A percentile compares a stretch with the other conserved stretches of the same genome.
Conservation (phyloP, 2,888 invertebrate genomes). For the Watsonalla binaria region DNA sequence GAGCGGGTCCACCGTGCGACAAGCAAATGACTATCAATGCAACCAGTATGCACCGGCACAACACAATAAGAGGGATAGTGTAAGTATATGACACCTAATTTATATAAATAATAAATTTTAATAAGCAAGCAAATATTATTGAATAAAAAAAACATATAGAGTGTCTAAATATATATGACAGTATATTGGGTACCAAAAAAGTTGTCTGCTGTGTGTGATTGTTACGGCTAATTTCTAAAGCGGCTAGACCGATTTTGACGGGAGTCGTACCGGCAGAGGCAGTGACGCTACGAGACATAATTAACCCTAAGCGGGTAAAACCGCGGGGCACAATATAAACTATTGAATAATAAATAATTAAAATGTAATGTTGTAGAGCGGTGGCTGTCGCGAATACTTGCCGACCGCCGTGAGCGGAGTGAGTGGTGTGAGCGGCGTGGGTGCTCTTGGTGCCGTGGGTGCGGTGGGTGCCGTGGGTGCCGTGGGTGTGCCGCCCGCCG, state of each 20-base stretch:
- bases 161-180: not conserved
- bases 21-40: constrained; percentile 68
- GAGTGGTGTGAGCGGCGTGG: constrained; percentile 23
- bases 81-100: constrained; percentile 33
- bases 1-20: constrained; percentile 60
- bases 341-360: not conserved
- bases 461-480: constrained; percentile 48
- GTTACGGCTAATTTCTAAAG: too few species aligned
- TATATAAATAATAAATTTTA: too few species aligned
- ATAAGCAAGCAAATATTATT: too few species aligned
- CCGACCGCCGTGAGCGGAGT: constrained; percentile 45
- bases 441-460: constrained; percentile 21
- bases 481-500: constrained; percentile 45
- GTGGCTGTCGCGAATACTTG: constrained; percentile 65
- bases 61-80: constrained; percentile 69
- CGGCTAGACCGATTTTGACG: too few species aligned
- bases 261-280: too few species aligned
- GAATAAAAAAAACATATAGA: not conserved
- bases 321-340: too few species aligned
- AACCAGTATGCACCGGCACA: constrained; percentile 67
- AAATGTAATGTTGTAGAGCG: constrained; percentile 41
- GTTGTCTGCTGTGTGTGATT: too few species aligned
- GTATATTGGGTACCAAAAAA: too few species aligned
- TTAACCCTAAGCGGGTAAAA: too few species aligned
- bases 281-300: too few species aligned